phyloP scores from a whole-genome alignment of 2,113 vertebrate species.

The Ginglymostoma cirratum region DNA sequence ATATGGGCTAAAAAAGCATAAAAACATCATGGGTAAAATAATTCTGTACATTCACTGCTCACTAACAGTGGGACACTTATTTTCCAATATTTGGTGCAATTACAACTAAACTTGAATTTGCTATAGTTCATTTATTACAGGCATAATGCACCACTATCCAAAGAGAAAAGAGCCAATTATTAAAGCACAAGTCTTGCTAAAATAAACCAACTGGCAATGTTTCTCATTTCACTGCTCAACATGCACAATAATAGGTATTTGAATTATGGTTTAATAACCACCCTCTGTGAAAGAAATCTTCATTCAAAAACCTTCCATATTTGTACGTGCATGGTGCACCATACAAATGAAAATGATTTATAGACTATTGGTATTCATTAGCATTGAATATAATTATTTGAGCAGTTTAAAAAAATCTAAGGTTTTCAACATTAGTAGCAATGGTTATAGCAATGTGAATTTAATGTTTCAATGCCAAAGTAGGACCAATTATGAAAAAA shows the following conservation, averaged over 20 bases:
- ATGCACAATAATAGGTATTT: slow-evolving; percentile 15
- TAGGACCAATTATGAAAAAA: neutral
- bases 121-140: neutral
- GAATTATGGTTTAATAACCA: slow-evolving; percentile 30
- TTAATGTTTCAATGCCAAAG: neutral
- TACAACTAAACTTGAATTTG: neutral
- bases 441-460: neutral
- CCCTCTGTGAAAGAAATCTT: neutral
- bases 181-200: neutral
- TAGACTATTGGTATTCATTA: slow-evolving; percentile 6
- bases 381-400: neutral
- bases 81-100: neutral
- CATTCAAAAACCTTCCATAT: slow-evolving; percentile 15
- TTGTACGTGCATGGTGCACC: neutral
- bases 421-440: neutral
- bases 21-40: neutral
- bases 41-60: neutral
- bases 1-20: neutral
- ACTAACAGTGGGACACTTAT: neutral
- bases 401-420: neutral
- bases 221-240: neutral
- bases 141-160: neutral
- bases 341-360: slow-evolving; percentile 14
- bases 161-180: neutral
- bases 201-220: neutral